Conservation (phyloP, 2,113 vertebrate species). For the Pseudorasbora parva region DNA sequence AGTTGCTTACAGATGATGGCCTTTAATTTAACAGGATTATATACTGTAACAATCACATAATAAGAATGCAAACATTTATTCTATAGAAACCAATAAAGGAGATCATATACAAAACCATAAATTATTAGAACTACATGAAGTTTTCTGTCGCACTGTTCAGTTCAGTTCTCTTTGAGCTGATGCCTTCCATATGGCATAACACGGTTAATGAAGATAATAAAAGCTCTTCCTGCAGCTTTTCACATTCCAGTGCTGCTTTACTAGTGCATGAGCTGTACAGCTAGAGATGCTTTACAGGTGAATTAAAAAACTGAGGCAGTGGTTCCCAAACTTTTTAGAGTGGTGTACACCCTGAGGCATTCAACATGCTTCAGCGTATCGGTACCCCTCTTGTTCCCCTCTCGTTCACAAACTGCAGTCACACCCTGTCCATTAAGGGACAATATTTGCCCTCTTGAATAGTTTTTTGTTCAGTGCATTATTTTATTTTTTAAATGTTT, state of each 20-base stretch:
- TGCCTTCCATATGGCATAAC: conserved; percentile 57
- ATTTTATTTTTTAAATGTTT: too few species aligned
- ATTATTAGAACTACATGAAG: conserved; percentile 7
- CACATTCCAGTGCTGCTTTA: conserved; percentile 60
- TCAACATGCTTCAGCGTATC: too few species aligned
- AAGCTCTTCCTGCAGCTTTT: conserved; percentile 56
- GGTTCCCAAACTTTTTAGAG: too few species aligned
- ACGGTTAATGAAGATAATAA: conserved; percentile 54
- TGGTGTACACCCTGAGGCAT: too few species aligned
- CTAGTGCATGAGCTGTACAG: conserved; percentile 59
- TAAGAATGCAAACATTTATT: not conserved
- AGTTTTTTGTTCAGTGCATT: too few species aligned
- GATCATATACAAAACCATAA: conserved; percentile 14
- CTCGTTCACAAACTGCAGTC: too few species aligned
- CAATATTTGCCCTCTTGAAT: too few species aligned
- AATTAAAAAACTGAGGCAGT: not conserved
- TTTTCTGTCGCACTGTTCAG: conserved; percentile 37
- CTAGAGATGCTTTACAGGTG: conserved; percentile 37
- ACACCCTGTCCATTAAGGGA: too few species aligned
- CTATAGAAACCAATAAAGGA: not conserved
- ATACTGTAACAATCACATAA: not conserved
- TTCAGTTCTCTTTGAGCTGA: conserved; percentile 43
- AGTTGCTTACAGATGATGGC: conserved; percentile 8
- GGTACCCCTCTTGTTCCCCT: too few species aligned
- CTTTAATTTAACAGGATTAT: conserved; percentile 3